These are phyloP conservation scores for Caenorhabditis elegans DNA, from an alignment of 1,140 invertebrate genomes.

Conservation along the genomic window DNA sequence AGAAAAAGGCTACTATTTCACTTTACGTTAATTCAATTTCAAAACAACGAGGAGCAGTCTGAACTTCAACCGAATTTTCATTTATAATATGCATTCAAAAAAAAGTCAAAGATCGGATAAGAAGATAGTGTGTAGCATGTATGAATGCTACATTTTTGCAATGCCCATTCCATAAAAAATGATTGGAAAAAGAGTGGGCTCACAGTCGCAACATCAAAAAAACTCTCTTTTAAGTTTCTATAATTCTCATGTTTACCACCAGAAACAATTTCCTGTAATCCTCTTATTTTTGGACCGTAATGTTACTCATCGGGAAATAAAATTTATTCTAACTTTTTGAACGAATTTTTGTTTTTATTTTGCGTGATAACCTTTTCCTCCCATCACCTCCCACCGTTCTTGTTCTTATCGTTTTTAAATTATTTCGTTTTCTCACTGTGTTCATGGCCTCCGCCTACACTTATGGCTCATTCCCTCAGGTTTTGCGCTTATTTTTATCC, in stretches of 20 bases:
- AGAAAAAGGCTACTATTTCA: too few relatives aligned
- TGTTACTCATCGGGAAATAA: background rate
- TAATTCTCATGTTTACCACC: background rate
- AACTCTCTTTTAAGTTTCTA: background rate
- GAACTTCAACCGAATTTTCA: too few relatives aligned
- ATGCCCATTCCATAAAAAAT: slow-evolving; percentile 1
- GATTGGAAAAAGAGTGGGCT: background rate
- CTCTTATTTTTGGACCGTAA: background rate
- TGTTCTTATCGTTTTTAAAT: background rate
- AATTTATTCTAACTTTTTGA: background rate
- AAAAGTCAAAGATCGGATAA: slow-evolving; percentile 1
- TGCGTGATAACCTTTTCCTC: background rate
- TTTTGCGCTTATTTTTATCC: background rate
- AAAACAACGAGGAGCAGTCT: too few relatives aligned
- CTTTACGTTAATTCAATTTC: too few relatives aligned
- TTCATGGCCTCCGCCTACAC: background rate
- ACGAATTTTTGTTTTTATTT: background rate
- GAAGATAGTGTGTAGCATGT: background rate
- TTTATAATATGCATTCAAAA: too few relatives aligned
- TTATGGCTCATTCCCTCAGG: slow-evolving; percentile 5
- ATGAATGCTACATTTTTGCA: background rate
- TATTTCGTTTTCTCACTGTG: background rate
- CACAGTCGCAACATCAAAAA: too few relatives aligned
- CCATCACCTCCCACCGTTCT: background rate
- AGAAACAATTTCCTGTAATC: background rate